Percentiles rank a stretch among this genome's conserved stretches.
Conservation (phyloP, 2,797 vertebrate species). For the Sciaenops ocellatus region DNA sequence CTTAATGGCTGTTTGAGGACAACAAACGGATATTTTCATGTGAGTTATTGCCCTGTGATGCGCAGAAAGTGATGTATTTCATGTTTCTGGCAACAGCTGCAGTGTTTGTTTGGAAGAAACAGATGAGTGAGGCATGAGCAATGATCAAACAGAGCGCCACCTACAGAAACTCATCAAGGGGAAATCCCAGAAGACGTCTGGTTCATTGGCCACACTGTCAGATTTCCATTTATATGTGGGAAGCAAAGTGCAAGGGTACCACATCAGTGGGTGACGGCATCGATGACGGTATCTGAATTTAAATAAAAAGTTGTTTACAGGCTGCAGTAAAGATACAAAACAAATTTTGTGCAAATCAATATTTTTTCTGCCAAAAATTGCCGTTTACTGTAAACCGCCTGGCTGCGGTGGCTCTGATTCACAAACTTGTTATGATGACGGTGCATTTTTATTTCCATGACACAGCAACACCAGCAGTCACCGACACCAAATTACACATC, state of each 20-base stretch:
- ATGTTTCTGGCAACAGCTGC: conserved; percentile 24
- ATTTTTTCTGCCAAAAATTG: conserved; percentile 16
- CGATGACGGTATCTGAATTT: conserved; percentile 11
- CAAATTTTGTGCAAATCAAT: conserved; percentile 31
- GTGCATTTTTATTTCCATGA: conserved; percentile 67
- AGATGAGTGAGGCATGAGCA: conserved; percentile 2
- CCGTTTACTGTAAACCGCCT: conserved; percentile 67
- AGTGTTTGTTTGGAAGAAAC: conserved; percentile 22
- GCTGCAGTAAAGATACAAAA: conserved; percentile 26
- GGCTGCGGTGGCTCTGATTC: conserved; percentile 67
- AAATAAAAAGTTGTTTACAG: conserved; percentile 34
- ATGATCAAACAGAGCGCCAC: conserved; percentile 23
- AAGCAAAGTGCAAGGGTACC: conserved; percentile 24
- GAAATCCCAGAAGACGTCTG: conserved; percentile 47
- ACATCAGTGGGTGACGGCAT: conserved; percentile 27
- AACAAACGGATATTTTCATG: conserved; percentile 26
- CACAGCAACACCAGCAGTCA: conserved; percentile 43
- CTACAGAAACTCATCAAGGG: conserved; percentile 39
- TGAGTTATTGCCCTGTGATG: neutral
- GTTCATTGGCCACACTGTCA: conserved; percentile 15
- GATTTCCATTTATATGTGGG: conserved; percentile 40
- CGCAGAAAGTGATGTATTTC: conserved; percentile 20
- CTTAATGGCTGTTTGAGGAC: neutral
- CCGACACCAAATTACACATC: conserved; percentile 60
- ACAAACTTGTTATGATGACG: conserved; percentile 62